Base-by-base conservation (phyloP, 1,140 invertebrate species). In the Holotrichia oblita region DNA sequence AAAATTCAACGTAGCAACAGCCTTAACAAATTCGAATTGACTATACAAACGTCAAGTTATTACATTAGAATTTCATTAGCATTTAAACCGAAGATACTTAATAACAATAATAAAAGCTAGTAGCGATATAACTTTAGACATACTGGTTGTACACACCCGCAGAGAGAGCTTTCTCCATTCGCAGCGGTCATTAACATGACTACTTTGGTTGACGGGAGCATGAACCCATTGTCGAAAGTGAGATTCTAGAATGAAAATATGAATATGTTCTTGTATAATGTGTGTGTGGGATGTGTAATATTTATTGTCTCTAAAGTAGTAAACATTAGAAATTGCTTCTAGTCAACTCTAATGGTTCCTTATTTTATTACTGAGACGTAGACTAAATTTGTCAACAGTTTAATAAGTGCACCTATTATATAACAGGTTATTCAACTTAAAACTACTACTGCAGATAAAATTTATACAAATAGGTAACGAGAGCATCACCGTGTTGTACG, bases 181-280 rank as follows among this genome's bases (percentile, higher is more conserved):
- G 61, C 12, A 12, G 20, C 61, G 61, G 61, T 69, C 61, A 69
- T 69, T 69, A 69, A 69, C 61, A 69, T 34, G 61, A 69, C 48
- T 24, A 14, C 20, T 69, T 69, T 20, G 22, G 14, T 34, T 10
- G 12, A 69, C 8, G 22, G 22, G 61, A 27, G 61, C 8, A 10
- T 12, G 17, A 34, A 69, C 12, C 61, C 20, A 34, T 69, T 69
- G 61, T 69, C 61, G 61, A 69, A 69, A 69, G 61, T 69, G 61
- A 69, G 48, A 48, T 17, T 69, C 10, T 3, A 22, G 22, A 69
- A 69, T 69, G 22, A 20, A 34, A 22, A 34, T 34, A 12, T 69
- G 44, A 6, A 34, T 34, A n/a, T 55, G 48, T 55, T 17, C 48
- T 17, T 34, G 22, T 10, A 69, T 10, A 69, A 69, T 27, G 61